Conservation (phyloP, 2,888 invertebrate genomes). For the Philaethria dido region DNA sequence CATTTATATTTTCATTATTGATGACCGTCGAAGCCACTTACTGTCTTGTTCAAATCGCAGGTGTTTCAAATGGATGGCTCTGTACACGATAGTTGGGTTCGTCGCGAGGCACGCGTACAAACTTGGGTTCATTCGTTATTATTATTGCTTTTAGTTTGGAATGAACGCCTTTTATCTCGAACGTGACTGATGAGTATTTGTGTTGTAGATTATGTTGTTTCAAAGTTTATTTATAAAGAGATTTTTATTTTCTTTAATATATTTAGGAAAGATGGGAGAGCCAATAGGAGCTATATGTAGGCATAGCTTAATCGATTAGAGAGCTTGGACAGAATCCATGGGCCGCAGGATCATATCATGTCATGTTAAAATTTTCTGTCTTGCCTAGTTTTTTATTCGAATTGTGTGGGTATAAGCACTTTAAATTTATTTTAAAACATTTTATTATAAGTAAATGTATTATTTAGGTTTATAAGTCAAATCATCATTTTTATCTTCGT, state of each 20-base stretch:
- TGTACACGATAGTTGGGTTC: conserved; percentile 52
- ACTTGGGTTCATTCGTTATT: conserved; percentile 63
- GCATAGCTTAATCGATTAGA: too few species aligned
- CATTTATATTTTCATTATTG: neutral
- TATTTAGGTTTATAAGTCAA: too few species aligned
- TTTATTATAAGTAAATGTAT: too few species aligned
- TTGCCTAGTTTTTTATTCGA: too few species aligned
- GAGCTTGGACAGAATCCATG: too few species aligned
- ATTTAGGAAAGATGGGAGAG: too few species aligned
- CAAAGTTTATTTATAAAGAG: neutral
- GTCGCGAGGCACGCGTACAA: conserved; percentile 52
- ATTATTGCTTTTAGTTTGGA: conserved; percentile 55
- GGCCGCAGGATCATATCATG: too few species aligned
- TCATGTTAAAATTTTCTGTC: too few species aligned
- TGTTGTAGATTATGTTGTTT: conserved; percentile 15
- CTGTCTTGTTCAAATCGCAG: conserved; percentile 4
- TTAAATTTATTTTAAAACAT: too few species aligned
- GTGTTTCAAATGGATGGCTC: conserved; percentile 53
- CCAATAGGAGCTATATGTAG: too few species aligned
- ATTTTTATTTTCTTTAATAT: neutral
- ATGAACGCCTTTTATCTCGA: conserved; percentile 55
- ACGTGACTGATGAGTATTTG: conserved; percentile 52
- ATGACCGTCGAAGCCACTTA: neutral
- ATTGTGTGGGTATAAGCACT: too few species aligned
- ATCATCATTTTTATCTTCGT: too few species aligned